Conservation (phyloP, 2,797 vertebrate species). For the Myiotriccus ornatus region DNA sequence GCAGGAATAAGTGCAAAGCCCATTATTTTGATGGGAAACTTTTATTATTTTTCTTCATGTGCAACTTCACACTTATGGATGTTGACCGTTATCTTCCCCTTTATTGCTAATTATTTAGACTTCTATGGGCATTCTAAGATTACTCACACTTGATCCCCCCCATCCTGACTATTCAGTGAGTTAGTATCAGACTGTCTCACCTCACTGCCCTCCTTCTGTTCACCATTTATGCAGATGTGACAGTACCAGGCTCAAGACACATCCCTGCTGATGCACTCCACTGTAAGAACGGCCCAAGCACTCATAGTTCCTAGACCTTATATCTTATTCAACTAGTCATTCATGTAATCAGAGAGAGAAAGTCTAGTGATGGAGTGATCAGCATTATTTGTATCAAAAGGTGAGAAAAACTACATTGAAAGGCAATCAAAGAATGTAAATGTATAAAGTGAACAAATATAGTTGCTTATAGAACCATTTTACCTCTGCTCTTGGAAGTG, state of each 20-base stretch:
- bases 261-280: not conserved
- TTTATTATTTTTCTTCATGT: not conserved
- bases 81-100: not conserved
- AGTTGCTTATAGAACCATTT: not conserved
- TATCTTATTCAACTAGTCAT: not conserved
- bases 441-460: not conserved
- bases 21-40: not conserved
- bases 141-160: not conserved
- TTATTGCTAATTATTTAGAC: not conserved
- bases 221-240: not conserved
- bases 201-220: not conserved
- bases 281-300: not conserved
- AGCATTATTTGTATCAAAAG: not conserved
- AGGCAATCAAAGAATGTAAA: not conserved
- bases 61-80: not conserved
- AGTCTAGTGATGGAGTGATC: not conserved
- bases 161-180: not conserved
- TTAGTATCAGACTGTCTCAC: not conserved
- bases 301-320: not conserved
- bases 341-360: not conserved
- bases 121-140: not conserved
- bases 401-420: not conserved
- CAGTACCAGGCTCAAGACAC: not conserved
- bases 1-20: not conserved
- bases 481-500: not conserved